Evolutionary conservation across 2,888 invertebrate species (phyloP).

Genomic region (Rotaria magnacalcarata): DNA sequence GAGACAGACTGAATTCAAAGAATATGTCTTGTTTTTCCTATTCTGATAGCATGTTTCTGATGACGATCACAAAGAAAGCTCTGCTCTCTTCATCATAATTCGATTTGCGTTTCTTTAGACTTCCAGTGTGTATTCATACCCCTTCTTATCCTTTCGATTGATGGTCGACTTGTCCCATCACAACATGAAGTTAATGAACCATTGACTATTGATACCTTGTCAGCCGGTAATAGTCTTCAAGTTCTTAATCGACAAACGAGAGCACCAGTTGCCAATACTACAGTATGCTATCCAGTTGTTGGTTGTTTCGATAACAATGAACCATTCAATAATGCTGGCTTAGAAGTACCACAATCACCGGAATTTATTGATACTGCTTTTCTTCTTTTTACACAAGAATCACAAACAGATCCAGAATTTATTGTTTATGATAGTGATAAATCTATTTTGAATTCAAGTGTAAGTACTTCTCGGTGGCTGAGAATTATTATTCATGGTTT

Average conservation of each 20-base stretch:
- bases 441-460: neutral
- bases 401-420: conserved; percentile 5
- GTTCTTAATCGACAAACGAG: neutral
- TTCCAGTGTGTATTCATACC: neutral
- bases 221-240: neutral
- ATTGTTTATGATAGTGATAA: neutral
- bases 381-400: conserved; percentile 37
- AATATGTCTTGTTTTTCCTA: too few relatives aligned
- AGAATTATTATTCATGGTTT: conserved; percentile 46
- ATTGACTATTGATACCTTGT: neutral
- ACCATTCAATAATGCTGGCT: conserved; percentile 43
- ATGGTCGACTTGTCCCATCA: neutral
- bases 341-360: conserved; percentile 39
- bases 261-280: neutral
- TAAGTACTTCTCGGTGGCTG: conserved; percentile 26
- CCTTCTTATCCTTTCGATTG: neutral
- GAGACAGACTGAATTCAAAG: too few relatives aligned
- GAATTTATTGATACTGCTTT: conserved; percentile 39
- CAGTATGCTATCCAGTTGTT: neutral
- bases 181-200: neutral
- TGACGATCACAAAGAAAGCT: too few relatives aligned
- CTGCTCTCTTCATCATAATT: too few relatives aligned
- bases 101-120: neutral
- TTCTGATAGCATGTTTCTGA: too few relatives aligned
- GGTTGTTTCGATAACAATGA: conserved; percentile 43